Evolutionary conservation across 53 echinoderm and acorn worm species (phyloP).

Genomic region (Pentamera pediparva): DNA sequence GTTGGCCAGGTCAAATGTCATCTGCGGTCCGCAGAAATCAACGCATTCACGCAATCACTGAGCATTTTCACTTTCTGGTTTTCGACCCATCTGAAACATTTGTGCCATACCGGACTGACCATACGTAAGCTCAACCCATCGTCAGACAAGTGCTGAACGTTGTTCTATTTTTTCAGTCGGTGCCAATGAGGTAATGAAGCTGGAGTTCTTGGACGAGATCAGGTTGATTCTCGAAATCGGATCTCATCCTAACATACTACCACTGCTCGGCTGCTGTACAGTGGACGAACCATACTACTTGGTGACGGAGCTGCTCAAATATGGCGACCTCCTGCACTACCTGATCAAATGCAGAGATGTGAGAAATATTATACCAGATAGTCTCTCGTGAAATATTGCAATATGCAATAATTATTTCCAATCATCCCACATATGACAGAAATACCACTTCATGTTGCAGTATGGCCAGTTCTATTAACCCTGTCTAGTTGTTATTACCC

Average conservation of each 20-base stretch:
- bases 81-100: not conserved
- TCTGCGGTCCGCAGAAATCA: no score
- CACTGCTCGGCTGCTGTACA: slow-evolving; percentile 82
- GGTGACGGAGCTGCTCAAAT: slow-evolving; percentile 87
- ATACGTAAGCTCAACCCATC: no score
- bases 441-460: no score
- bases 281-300: slow-evolving; percentile 83
- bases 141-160: not conserved
- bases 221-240: slow-evolving; percentile 87
- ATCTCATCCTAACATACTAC: slow-evolving; percentile 81
- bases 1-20: no score
- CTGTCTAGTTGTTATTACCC: no score
- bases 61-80: not conserved
- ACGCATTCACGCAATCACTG: no score
- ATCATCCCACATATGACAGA: no score
- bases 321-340: slow-evolving; percentile 90
- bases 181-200: slow-evolving; percentile 70
- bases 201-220: slow-evolving; percentile 89
- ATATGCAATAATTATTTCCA: no score
- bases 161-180: slow-evolving; percentile 37
- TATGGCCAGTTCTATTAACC: no score
- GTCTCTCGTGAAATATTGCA: no score
- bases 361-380: not conserved
- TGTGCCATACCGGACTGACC: not conserved
- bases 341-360: slow-evolving; percentile 87